Percentiles rank a stretch among this genome's conserved stretches.
phyloP scores from a whole-genome alignment of 2,797 vertebrate genomes.

The Tauraco hartlaubi region DNA sequence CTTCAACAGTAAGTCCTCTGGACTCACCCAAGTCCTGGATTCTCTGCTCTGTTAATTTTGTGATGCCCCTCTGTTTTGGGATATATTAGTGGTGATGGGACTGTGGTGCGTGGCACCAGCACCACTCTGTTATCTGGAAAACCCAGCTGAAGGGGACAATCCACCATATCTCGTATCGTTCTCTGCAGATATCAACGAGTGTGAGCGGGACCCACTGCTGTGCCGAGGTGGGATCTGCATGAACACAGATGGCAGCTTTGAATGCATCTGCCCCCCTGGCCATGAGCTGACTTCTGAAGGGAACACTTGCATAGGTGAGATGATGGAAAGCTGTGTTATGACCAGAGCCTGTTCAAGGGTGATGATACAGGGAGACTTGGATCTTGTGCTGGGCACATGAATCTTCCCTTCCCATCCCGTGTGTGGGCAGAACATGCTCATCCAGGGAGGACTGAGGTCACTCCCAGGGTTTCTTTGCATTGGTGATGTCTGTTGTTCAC shows the following conservation, averaged over 20 bases:
- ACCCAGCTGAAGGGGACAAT: not conserved
- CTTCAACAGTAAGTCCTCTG: not conserved
- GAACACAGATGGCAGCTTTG: slow-evolving; percentile 93
- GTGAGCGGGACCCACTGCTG: slow-evolving; percentile 89
- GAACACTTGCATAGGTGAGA: slow-evolving; percentile 88
- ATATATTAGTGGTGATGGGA: not conserved
- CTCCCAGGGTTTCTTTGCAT: accelerated
- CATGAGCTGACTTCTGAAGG: slow-evolving; percentile 85
- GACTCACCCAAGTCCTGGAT: not conserved
- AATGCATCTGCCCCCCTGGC: slow-evolving; percentile 90
- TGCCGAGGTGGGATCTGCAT: slow-evolving; percentile 90
- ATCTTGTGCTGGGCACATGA: not conserved
- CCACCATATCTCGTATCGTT: not conserved
- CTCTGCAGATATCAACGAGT: slow-evolving; percentile 91
- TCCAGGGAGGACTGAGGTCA: accelerated
- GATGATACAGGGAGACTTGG: not conserved
- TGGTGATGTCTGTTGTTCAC: accelerated
- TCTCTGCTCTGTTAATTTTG: not conserved
- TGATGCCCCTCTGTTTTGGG: not conserved
- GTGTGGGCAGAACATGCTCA: not conserved
- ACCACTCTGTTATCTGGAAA: not conserved
- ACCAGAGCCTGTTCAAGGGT: not conserved
- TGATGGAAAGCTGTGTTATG: not conserved
- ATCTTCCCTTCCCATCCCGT: accelerated
- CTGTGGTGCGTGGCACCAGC: not conserved